Conservation (phyloP, 2,113 vertebrate genomes). For the Phaethornis superciliosus region DNA sequence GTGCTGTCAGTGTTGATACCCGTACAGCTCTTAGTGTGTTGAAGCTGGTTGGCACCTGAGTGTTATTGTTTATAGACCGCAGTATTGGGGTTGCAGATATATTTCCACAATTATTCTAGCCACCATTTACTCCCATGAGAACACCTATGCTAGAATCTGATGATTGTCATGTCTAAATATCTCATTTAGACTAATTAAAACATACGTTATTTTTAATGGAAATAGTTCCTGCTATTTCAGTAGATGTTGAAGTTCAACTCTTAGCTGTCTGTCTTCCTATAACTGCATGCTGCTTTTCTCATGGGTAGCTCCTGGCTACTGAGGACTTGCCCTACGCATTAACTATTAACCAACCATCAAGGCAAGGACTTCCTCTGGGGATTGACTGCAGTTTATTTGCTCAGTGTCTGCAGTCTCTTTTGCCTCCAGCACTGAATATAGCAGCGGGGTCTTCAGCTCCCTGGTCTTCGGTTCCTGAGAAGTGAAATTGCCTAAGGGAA, state of each 20-base stretch:
- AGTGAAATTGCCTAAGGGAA: neutral
- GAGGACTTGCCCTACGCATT: neutral
- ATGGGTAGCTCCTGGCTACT: neutral
- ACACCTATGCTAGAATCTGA: neutral
- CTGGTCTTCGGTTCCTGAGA: conserved; percentile 12
- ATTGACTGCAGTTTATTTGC: neutral
- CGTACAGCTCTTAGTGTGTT: neutral
- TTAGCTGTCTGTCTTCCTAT: neutral
- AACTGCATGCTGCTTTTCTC: neutral
- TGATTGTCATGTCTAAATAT: neutral
- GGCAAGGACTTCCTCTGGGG: neutral
- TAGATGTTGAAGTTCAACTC: neutral
- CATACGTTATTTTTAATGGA: neutral
- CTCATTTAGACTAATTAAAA: neutral
- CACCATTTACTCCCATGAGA: neutral
- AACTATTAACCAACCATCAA: conserved; percentile 40
- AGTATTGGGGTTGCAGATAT: neutral
- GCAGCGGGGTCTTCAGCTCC: conserved; percentile 24
- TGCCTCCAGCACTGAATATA: neutral
- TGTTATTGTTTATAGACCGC: neutral
- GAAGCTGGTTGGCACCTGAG: fast-evolving
- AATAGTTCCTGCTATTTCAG: neutral
- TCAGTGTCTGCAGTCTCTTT: neutral
- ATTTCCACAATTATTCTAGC: neutral
- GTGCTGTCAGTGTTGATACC: neutral